Evolutionary conservation across 2,888 invertebrate genomes (phyloP), one percentile per base, ranked within the genome.

Genomic region (Synergus laeviventris): DNA sequence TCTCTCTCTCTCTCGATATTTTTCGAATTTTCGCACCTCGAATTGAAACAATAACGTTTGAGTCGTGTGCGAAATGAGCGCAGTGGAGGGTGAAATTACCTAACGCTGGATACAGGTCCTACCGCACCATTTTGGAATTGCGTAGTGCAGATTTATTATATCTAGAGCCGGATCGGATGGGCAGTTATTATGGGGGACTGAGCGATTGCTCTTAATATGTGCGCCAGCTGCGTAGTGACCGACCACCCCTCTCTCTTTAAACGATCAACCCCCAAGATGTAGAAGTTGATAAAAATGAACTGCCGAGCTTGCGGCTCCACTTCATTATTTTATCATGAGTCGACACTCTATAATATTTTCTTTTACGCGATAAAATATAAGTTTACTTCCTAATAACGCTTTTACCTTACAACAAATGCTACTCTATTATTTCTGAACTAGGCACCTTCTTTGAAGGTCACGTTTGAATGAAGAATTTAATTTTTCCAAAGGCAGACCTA

Each of bases 131-230:
- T 80, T 82, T 82, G 81, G 81, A 75, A 73, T 56, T 59, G 45
- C 49, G 62, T 59, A 59, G 56, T 42, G 76, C 36, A 73, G 79
- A 82, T 84, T 83, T 83, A 82, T 83, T 81, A 79, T 77, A 82
- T 81, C 81, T 78, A 81, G 78, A 70, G 80, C 78, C 78, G 77
- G 84, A 87, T 84, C 85, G 81, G 82, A 80, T 81, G 88, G 87
- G 86, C 87, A 88, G 88, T 87, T 88, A 88, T 87, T 87, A 86
- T 85, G 81, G 82, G 81, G 78, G 82, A 83, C 87, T 88, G 88
- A 88, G 86, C 87, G 88, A 88, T 88, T 84, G 88, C 87, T 87
- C 88, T 88, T 88, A 88, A 88, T 88, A 88, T 88, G 87, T 86
- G 86, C 86, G 80, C 86, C 88, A 87, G 87, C 87, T 87, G 88